These are phyloP conservation scores for Erebia palarica DNA, from an alignment of 2,888 invertebrate species.

Conservation along the genomic window DNA sequence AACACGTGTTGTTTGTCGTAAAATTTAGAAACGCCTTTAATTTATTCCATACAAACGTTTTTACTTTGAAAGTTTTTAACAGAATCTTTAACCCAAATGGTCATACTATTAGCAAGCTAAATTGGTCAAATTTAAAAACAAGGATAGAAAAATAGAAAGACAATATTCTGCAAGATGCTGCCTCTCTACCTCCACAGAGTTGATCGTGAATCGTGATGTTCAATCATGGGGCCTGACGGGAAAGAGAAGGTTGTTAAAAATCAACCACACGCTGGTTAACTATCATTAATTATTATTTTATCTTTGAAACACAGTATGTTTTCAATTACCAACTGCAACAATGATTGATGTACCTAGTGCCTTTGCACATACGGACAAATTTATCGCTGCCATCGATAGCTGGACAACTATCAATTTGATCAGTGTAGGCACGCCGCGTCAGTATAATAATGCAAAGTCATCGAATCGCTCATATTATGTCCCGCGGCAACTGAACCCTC, in stretches of 20 bases:
- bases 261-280: not conserved
- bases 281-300: conserved; percentile 55
- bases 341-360: conserved; percentile 70
- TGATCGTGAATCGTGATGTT: not conserved
- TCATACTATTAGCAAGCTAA: not conserved
- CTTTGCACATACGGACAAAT: conserved; percentile 68
- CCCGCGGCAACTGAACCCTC: conserved; percentile 57
- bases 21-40: conserved; percentile 22
- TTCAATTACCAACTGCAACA: conserved; percentile 64
- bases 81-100: not conserved
- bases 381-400: conserved; percentile 72
- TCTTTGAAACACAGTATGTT: conserved; percentile 60
- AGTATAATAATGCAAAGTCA: conserved; percentile 70
- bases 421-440: conserved; percentile 53
- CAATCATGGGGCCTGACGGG: not conserved
- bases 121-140: not conserved
- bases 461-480: conserved; percentile 58
- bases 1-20: conserved; percentile 62
- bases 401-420: conserved; percentile 71
- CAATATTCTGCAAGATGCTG: too few relatives aligned
- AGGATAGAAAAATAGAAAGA: not conserved
- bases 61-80: not conserved
- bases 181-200: too few relatives aligned
- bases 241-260: not conserved
- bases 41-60: conserved; percentile 5